Evolutionary conservation across 2,113 vertebrate genomes (phyloP).

Genomic region (Mirza zaza): DNA sequence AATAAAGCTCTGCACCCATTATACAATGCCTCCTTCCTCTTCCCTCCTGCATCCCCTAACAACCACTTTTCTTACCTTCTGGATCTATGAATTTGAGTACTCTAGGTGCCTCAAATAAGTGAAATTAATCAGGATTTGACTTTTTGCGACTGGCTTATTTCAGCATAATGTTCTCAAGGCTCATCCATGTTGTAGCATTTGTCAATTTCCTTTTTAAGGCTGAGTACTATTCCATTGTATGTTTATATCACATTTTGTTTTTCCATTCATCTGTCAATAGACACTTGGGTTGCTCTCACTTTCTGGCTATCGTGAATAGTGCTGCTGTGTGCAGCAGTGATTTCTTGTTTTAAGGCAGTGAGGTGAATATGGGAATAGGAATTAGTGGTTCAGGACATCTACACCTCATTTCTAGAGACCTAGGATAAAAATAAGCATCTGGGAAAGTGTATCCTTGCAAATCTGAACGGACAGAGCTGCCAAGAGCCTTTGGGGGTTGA

Average conservation of each 20-base stretch:
- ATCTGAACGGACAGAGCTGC: background rate
- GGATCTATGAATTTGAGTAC: background rate
- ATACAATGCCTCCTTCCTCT: background rate
- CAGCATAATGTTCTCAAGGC: background rate
- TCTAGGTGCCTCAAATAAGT: background rate
- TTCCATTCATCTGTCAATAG: rapidly evolving
- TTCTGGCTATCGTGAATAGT: background rate
- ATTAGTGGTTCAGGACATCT: background rate
- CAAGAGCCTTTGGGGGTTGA: background rate
- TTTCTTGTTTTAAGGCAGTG: background rate
- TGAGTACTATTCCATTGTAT: background rate
- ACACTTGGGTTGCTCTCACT: background rate
- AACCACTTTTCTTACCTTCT: background rate
- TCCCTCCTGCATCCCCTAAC: background rate
- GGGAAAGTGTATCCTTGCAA: background rate
- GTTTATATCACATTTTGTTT: background rate
- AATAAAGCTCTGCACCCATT: background rate
- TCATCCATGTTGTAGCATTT: background rate
- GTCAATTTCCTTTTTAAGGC: background rate
- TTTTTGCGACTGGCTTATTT: background rate
- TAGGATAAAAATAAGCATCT: background rate
- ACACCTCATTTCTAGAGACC: background rate
- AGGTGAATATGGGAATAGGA: background rate
- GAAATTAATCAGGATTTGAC: background rate
- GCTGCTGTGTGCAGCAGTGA: background rate